Evolutionary conservation across 1,140 invertebrate genomes (phyloP).

Genomic region (Zophobas morio): DNA sequence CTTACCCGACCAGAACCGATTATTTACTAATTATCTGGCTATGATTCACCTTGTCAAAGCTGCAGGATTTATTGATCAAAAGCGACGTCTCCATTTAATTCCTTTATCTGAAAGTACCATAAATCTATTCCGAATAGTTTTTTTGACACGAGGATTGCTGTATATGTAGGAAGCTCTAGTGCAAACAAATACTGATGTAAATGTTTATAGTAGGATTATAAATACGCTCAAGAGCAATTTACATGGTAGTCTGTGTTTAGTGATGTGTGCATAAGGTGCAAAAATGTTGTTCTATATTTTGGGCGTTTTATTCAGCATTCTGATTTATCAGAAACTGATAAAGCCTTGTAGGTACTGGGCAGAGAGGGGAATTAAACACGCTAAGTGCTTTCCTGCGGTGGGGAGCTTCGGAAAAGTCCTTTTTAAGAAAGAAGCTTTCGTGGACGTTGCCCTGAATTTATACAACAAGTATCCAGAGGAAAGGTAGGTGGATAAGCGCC

Average conservation of each 20-base stretch:
- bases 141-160: too few relatives aligned
- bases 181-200: too few relatives aligned
- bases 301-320: background rate
- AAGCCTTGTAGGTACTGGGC: conserved; percentile 21
- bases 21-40: too few relatives aligned
- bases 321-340: conserved; percentile 4
- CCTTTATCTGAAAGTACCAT: too few relatives aligned
- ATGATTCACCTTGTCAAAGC: too few relatives aligned
- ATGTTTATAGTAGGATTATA: background rate
- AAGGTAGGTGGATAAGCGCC: background rate
- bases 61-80: too few relatives aligned
- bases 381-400: background rate
- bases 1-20: too few relatives aligned
- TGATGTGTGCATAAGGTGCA: background rate
- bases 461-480: conserved; percentile 19
- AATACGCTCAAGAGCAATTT: conserved; percentile 5
- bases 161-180: too few relatives aligned
- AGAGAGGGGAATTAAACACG: background rate
- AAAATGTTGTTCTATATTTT: background rate
- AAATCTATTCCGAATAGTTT: too few relatives aligned
- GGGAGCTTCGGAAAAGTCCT: conserved; percentile 12
- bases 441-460: background rate
- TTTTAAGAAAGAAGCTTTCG: background rate
- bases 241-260: background rate
- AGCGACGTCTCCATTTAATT: too few relatives aligned